These are phyloP conservation scores for Apteryx mantelli DNA, from an alignment of 2,113 vertebrate species.

Conservation along the genomic window DNA sequence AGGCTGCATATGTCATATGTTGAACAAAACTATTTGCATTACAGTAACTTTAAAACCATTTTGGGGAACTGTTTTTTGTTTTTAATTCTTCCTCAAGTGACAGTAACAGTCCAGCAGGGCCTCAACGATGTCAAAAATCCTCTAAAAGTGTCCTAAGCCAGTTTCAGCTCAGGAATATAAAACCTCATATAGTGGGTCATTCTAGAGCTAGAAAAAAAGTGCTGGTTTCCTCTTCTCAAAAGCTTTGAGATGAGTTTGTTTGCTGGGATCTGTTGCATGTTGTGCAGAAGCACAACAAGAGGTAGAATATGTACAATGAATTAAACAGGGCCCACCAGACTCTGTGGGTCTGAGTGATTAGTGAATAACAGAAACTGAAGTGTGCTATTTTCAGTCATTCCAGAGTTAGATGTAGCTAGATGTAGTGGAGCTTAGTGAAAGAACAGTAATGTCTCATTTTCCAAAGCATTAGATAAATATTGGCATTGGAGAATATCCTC, in stretches of 20 bases:
- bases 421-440: rapidly evolving
- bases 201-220: not conserved
- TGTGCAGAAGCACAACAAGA: not conserved
- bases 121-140: not conserved
- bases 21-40: not conserved
- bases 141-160: not conserved
- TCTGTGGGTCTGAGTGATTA: rapidly evolving
- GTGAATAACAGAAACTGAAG: not conserved
- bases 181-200: not conserved
- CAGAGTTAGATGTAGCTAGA: not conserved
- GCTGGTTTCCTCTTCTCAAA: not conserved
- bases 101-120: not conserved
- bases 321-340: not conserved
- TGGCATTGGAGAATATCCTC: not conserved
- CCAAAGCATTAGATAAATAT: not conserved
- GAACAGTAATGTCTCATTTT: not conserved
- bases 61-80: not conserved
- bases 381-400: rapidly evolving
- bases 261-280: not conserved
- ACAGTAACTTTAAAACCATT: not conserved
- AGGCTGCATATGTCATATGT: not conserved
- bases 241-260: not conserved
- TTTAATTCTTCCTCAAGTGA: not conserved
- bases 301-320: not conserved
- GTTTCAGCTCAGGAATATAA: not conserved